Conservation (phyloP, 2,888 invertebrate species). For the Leptothorax acervorum region DNA sequence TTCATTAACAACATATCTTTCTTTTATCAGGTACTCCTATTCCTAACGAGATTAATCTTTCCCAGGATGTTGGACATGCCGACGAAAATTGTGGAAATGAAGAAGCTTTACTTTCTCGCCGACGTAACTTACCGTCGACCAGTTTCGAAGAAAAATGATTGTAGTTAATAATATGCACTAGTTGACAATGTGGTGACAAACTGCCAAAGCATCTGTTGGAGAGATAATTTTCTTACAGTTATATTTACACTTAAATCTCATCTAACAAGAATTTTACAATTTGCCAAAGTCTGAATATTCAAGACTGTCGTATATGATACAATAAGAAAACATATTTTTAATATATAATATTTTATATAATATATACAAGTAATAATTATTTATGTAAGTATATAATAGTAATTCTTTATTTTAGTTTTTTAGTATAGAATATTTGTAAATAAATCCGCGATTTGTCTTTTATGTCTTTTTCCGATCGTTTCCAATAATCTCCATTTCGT, state of each 20-base stretch:
- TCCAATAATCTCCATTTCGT: not conserved
- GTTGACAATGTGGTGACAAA: constrained; percentile 5
- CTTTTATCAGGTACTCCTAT: not conserved
- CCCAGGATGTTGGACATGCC: not conserved
- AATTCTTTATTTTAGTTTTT: constrained; percentile 1
- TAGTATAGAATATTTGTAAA: constrained; percentile 10
- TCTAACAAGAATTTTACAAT: not conserved
- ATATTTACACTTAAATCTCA: constrained; percentile 6
- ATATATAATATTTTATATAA: not conserved
- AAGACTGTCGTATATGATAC: not conserved
- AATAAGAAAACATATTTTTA: constrained; percentile 12
- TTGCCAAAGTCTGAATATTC: not conserved
- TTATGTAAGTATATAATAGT: not conserved
- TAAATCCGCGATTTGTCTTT: constrained; percentile 5
- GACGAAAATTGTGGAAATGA: constrained; percentile 6
- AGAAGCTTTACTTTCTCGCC: constrained; percentile 4
- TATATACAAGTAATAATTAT: not conserved
- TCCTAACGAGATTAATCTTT: not conserved
- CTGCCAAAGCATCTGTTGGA: not conserved
- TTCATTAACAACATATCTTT: constrained; percentile 3
- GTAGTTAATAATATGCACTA: not conserved
- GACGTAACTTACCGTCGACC: constrained; percentile 37
- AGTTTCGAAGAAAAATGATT: constrained; percentile 22
- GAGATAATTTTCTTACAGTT: not conserved
- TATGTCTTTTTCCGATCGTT: not conserved